Evolutionary conservation across 1,140 invertebrate genomes (phyloP), one percentile per base, ranked within the genome.

Genomic region (Mercenaria mercenaria): DNA sequence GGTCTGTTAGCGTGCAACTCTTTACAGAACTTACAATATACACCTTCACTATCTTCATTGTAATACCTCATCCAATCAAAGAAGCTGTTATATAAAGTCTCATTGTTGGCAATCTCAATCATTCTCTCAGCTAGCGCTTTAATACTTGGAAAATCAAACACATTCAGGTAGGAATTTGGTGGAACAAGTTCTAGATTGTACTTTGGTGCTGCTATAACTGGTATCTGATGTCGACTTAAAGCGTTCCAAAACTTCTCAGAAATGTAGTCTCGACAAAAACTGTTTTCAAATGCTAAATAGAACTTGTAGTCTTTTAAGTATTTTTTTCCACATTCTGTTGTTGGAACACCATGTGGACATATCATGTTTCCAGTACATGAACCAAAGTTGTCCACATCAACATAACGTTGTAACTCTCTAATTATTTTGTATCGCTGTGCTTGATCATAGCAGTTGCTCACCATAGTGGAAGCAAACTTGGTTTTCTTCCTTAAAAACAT

Each of bases 261-360:
- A n/a, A 89, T 67, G 47, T 89, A 89, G 34, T 89, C 88, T 37
- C 88, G 64, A 59, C 88, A 89, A 61, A 69, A 89, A 47, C 88
- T 89, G 39, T 89, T 89, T 61, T 89, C 88, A 76, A 89, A 89
- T 18, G 88, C 88, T 34, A 89, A 69, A 43, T 89, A 89, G 56
- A 89, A 89, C 69, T 89, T 89, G 50, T 89, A 89, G 3, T 83
- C 29, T 50, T 41, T 74, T 15, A 83, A 37, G 29, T 83, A n/a
- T 43, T 76, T 74, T 3, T 83, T 47, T 20, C 88, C 79, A 83
- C 80, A 89, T n/a, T 89, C 80, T 32, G 77, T 47, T 8, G 88
- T 83, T 10, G 64, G 67, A 6, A 83, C 69, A 18, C 79, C 88
- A 39, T 41, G 61, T 11, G 79, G 64, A 50, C 81, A 83, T 20